These are phyloP conservation scores for Oreotrochilus melanogaster DNA, from an alignment of 2,113 vertebrate species.

Conservation along the genomic window DNA sequence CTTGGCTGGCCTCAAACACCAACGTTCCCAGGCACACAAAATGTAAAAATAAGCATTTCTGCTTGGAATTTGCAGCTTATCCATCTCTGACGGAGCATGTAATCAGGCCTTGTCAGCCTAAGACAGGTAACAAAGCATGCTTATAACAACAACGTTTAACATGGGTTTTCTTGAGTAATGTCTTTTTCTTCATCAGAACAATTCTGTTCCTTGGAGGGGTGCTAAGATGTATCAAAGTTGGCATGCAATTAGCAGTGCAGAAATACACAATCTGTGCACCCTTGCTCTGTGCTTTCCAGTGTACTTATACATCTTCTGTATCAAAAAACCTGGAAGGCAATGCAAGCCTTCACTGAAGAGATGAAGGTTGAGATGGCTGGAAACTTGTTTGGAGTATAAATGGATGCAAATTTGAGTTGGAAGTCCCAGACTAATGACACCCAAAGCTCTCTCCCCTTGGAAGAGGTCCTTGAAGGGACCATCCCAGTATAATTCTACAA, in stretches of 20 bases:
- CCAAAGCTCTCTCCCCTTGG: not conserved
- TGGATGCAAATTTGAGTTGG: not conserved
- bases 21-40: not conserved
- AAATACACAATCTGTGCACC: not conserved
- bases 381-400: not conserved
- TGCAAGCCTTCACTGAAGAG: not conserved
- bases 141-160: not conserved
- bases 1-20: not conserved
- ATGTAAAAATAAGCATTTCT: not conserved
- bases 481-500: not conserved
- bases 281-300: not conserved
- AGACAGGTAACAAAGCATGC: not conserved
- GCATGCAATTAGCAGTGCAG: not conserved
- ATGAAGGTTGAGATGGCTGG: not conserved
- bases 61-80: not conserved
- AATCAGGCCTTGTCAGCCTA: not conserved
- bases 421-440: not conserved
- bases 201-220: not conserved
- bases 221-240: not conserved
- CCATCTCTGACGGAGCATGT: not conserved
- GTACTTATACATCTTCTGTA: not conserved
- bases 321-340: not conserved
- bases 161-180: accelerated
- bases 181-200: not conserved
- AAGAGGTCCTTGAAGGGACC: not conserved